Base-by-base conservation (phyloP, 2,113 vertebrate genomes). In the Holacanthus passer region DNA sequence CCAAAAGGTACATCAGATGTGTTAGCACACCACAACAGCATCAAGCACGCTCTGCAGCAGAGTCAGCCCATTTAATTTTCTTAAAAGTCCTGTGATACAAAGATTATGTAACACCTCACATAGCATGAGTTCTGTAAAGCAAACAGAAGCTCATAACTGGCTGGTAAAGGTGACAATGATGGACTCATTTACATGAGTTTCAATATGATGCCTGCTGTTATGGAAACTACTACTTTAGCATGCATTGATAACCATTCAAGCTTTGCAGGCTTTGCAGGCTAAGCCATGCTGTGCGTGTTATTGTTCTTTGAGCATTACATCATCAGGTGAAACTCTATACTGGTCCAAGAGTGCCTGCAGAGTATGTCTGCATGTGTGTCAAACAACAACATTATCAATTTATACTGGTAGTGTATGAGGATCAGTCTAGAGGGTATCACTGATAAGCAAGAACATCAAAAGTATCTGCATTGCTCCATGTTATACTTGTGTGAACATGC, bases 311-410 rank as follows among this genome's bases (percentile, higher is more conserved):
- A 29, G 69, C 37, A 56, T 79, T 81, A 73, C 39, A 65, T 79
- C 70, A 66, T 70, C 79, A 37, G 24, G 37, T 79, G 83, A 73
- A 84, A 88, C 63, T 11, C 45, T 31, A 77, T 3, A 22, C 79
- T 19, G 66, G 45, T 35, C 29, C 11, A 31, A n/a, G 22, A 14
- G n/a, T 64, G 45, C 20, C 24, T 27, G 32, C 29, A 7, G 66
- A 12, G 73, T 74, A 29, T 35, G 63, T 20, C 59, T 43, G 67
- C 32, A 43, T 3, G 39, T 0, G 71, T 78, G 73, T 69, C 37
- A 43, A 58, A 69, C 67, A 72, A 45, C 75, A 80, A 10, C 75
- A 68, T 82, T 73, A 88, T 47, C 27, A 70, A 68, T 80, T 82
- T 41, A 73, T 81, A 29, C 7, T 48, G 56, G 32, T 31, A 64